A percentile compares a stretch with the other conserved stretches of the same genome.
Conservation (phyloP, 1,140 invertebrate species). For the Orussus abietinus region DNA sequence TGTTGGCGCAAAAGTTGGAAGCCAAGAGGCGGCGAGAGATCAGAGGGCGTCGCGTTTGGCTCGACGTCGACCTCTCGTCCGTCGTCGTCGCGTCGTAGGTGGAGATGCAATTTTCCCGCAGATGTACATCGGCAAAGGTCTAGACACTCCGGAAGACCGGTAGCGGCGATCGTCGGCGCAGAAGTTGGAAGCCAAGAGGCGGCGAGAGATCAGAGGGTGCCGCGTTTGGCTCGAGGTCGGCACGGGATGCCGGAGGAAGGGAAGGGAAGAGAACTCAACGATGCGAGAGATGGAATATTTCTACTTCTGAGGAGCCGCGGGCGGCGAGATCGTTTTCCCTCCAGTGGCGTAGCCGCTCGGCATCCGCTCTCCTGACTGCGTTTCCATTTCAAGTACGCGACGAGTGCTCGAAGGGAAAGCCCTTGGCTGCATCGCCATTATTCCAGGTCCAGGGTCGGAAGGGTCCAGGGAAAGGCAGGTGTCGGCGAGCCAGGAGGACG, state of each 20-base stretch:
- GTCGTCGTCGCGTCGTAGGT: no score
- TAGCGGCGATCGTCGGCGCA: no score
- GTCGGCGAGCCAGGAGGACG: no score
- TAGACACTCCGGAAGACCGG: no score
- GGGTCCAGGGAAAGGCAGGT: no score
- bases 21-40: conserved; percentile 13
- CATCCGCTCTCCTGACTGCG: no score
- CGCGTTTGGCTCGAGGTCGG: conserved; percentile 19
- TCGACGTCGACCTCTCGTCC: conserved; percentile 16
- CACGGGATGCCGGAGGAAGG: conserved; percentile 7
- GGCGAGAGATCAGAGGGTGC: conserved; percentile 18
- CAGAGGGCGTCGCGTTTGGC: conserved; percentile 19
- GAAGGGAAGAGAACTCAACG: conserved; percentile 11
- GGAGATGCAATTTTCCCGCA: no score
- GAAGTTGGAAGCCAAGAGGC: conserved; percentile 11
- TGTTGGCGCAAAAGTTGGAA: conserved; percentile 8
- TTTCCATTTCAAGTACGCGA: no score
- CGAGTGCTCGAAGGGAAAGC: no score
- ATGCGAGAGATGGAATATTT: conserved; percentile 17
- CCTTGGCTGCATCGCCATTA: no score
- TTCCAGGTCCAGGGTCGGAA: no score
- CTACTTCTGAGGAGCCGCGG: conserved; percentile 24
- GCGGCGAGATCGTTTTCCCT: conserved; percentile 19
- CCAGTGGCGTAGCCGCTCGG: conserved; percentile 24
- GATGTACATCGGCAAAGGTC: no score